phyloP scores from a whole-genome alignment of 2,797 vertebrate species.

The Aldrovandia affinis region DNA sequence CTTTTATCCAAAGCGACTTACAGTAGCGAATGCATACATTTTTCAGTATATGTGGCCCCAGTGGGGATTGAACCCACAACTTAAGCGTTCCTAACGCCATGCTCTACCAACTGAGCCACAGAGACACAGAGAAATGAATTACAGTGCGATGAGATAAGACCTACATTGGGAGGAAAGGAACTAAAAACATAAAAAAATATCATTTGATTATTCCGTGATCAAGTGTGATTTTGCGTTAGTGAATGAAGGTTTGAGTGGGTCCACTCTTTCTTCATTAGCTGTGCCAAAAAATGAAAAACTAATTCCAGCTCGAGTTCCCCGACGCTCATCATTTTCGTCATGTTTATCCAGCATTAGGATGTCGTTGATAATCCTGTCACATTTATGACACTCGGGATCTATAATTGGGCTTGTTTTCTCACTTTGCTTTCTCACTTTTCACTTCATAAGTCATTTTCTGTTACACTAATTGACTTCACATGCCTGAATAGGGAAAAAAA shows the following conservation, averaged over 20 bases:
- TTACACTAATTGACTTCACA: conserved; percentile 1
- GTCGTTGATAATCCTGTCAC: neutral
- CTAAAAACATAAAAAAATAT: too few relatives aligned
- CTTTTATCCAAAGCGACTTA: too few relatives aligned
- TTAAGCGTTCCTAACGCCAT: too few relatives aligned
- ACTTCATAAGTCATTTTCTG: neutral
- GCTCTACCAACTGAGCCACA: too few relatives aligned
- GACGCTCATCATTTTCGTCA: neutral
- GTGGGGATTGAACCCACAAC: too few relatives aligned
- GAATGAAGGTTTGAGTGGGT: neutral
- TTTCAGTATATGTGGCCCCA: too few relatives aligned
- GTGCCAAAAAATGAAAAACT: neutral
- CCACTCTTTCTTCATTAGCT: neutral
- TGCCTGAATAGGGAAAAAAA: neutral
- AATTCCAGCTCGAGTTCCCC: neutral
- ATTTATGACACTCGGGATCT: neutral
- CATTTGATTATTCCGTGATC: too few relatives aligned
- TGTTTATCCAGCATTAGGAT: neutral
- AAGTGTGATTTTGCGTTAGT: neutral
- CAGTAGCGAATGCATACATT: too few relatives aligned
- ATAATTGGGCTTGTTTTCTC: conserved; percentile 6
- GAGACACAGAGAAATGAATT: too few relatives aligned
- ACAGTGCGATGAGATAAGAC: too few relatives aligned
- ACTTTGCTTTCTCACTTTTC: neutral
- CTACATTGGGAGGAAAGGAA: too few relatives aligned